Conservation (phyloP, 1,140 invertebrate species). For the Drosophila punjabiensis region DNA sequence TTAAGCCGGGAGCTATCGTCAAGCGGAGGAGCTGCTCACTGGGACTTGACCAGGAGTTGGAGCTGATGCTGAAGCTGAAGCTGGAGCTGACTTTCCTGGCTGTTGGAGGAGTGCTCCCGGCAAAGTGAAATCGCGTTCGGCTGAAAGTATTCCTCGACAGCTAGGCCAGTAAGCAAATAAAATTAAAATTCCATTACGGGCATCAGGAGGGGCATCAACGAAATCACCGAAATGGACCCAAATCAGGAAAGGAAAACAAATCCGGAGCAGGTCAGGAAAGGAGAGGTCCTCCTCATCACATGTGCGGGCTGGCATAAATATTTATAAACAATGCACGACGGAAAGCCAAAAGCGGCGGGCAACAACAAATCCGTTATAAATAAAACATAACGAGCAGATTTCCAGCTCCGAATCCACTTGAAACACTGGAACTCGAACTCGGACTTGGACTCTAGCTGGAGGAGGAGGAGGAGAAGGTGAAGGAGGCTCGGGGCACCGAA, state of each 20-base stretch:
- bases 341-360: constrained; percentile 38
- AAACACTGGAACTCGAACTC: constrained; percentile 34
- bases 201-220: constrained; percentile 6
- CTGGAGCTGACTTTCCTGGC: constrained; percentile 9
- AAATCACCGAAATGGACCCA: constrained; percentile 54
- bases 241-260: constrained; percentile 33
- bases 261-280: constrained; percentile 52
- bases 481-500: constrained; percentile 3
- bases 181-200: constrained; percentile 71
- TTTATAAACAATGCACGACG: constrained; percentile 71
- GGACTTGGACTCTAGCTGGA: constrained; percentile 17
- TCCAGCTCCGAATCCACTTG: constrained; percentile 65
- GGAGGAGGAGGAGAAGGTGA: not conserved
- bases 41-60: not conserved
- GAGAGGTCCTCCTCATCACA: constrained; percentile 25
- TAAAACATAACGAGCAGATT: constrained; percentile 75
- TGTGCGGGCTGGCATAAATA: constrained; percentile 57
- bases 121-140: constrained; percentile 26
- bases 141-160: constrained; percentile 27
- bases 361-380: constrained; percentile 79
- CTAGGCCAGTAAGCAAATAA: constrained; percentile 42
- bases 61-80: not conserved
- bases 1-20: constrained; percentile 14
- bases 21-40: constrained; percentile 3
- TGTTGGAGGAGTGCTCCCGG: constrained; percentile 8